Percentiles rank a stretch among this genome's conserved stretches.
Evolutionary conservation across 2,888 invertebrate species (phyloP).

Genomic region (Diadromus collaris): DNA sequence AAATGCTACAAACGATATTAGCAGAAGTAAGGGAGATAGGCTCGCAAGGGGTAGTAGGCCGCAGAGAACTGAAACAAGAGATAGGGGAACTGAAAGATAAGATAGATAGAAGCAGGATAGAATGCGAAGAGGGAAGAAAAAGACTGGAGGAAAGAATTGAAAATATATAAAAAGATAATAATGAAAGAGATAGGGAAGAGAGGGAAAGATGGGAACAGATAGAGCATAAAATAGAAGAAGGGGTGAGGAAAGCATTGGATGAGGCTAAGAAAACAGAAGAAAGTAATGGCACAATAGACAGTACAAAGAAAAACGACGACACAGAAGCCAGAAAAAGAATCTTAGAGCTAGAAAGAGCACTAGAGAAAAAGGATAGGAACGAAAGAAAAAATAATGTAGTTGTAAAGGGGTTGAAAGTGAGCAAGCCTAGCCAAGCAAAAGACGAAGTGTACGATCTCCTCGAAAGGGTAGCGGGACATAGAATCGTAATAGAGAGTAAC

Average conservation of each 20-base stretch:
- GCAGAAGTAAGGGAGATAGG: neutral
- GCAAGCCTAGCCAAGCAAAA: neutral
- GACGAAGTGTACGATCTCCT: neutral
- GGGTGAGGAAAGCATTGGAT: neutral
- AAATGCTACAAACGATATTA: neutral
- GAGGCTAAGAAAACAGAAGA: neutral
- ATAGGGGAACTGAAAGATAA: neutral
- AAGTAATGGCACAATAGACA: neutral
- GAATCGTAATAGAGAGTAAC: neutral
- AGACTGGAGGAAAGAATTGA: neutral
- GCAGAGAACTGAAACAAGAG: neutral
- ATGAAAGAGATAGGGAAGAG: neutral
- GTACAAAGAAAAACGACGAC: neutral
- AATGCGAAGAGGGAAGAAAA: neutral
- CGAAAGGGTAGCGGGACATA: neutral
- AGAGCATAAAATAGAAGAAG: neutral
- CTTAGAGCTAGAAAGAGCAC: neutral
- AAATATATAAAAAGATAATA: neutral
- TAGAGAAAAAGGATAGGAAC: neutral
- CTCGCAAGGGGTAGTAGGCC: neutral
- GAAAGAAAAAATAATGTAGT: neutral
- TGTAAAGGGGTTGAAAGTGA: neutral
- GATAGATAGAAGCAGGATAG: neutral
- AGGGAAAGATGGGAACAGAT: constrained; percentile 3
- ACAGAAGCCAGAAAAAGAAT: neutral